Percentiles rank a stretch among this genome's conserved stretches.
phyloP scores from a whole-genome alignment of 2,113 vertebrate genomes.

The Agapornis roseicollis region DNA sequence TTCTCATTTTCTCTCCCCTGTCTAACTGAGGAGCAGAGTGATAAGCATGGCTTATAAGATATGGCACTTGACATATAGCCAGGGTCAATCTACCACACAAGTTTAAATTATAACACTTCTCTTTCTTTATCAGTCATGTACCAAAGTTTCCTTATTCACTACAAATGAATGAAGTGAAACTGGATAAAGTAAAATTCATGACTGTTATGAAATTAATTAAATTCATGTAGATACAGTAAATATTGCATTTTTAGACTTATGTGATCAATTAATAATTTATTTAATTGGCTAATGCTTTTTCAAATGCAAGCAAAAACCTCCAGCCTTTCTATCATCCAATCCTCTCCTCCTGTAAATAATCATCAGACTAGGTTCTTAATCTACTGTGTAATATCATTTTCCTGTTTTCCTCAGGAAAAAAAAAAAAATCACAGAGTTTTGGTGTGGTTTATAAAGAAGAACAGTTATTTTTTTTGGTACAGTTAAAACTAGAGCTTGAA shows the following conservation, averaged over 20 bases:
- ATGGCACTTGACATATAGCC: fast-evolving
- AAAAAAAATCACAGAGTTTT: neutral
- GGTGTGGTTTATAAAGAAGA: neutral
- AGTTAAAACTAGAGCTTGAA: neutral
- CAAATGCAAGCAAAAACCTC: neutral
- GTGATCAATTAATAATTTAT: neutral
- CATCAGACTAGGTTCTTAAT: neutral
- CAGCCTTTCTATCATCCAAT: neutral
- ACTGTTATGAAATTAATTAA: neutral
- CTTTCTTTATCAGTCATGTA: neutral
- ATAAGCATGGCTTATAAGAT: fast-evolving
- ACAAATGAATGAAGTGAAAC: neutral
- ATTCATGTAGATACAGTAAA: neutral
- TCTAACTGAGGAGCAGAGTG: neutral
- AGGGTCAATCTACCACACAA: fast-evolving
- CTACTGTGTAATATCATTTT: neutral
- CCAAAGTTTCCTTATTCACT: neutral
- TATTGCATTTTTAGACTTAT: neutral
- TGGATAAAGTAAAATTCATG: neutral
- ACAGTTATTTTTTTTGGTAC: neutral
- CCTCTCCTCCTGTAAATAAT: neutral
- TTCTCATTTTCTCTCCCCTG: neutral
- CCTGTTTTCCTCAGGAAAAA: neutral
- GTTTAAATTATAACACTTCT: neutral
- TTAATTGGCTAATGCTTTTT: neutral